Evolutionary conservation across 2,113 vertebrate species (phyloP).

Genomic region (Lepus timidus): DNA sequence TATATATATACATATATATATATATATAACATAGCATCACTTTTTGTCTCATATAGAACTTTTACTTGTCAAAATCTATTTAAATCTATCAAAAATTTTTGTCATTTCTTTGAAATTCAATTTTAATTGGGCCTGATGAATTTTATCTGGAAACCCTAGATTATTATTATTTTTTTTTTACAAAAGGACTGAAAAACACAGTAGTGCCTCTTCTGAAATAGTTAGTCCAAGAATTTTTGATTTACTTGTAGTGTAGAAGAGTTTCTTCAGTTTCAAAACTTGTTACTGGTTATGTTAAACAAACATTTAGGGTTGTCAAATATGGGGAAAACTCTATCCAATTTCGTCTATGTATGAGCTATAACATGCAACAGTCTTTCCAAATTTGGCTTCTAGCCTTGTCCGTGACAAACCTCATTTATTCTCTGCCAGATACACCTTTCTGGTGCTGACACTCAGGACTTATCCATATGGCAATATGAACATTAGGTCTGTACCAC

Average conservation of each 20-base stretch:
- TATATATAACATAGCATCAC: no score
- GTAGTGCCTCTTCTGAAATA: neutral
- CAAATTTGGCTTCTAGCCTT: neutral
- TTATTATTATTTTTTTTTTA: neutral
- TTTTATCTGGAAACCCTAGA: neutral
- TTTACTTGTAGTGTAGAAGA: neutral
- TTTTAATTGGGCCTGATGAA: neutral
- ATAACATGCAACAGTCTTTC: neutral
- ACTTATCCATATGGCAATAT: neutral
- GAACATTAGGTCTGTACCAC: neutral
- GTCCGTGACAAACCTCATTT: neutral
- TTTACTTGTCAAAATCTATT: neutral
- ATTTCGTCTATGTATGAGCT: neutral
- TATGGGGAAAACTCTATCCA: neutral
- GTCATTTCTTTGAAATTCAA: conserved; percentile 51
- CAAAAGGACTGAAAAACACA: conserved; percentile 52
- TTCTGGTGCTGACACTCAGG: neutral
- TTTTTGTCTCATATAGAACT: neutral
- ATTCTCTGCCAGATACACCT: neutral
- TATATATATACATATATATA: no score
- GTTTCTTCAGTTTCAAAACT: conserved; percentile 34
- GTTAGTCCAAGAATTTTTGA: conserved; percentile 3
- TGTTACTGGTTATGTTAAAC: neutral
- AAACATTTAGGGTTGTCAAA: conserved; percentile 47
- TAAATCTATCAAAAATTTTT: neutral